These are phyloP conservation scores for Daboia siamensis DNA, from an alignment of 2,113 vertebrate genomes.

Conservation along the genomic window DNA sequence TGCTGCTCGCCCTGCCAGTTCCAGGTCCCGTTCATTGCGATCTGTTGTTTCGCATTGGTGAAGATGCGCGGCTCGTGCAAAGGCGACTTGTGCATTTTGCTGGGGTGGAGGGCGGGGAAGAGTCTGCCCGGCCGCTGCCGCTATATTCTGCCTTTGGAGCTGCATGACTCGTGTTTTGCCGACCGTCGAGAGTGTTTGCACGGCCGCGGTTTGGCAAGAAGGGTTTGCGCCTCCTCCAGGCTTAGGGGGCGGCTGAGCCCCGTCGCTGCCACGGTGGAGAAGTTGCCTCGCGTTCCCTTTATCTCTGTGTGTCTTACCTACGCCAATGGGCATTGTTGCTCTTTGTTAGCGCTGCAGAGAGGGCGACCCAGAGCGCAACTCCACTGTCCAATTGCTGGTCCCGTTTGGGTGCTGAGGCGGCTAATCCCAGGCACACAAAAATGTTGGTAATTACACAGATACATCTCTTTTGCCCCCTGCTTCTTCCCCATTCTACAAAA, in stretches of 20 bases:
- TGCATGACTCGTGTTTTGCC: not conserved
- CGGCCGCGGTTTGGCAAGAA: not conserved
- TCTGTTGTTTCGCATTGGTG: not conserved
- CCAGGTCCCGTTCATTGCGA: not conserved
- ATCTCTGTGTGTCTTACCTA: not conserved
- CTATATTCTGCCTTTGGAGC: not conserved
- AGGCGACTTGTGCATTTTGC: not conserved
- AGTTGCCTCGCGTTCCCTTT: too few relatives aligned
- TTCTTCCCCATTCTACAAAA: not conserved
- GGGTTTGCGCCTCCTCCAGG: not conserved
- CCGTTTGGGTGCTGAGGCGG: not conserved
- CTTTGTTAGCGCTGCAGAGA: not conserved
- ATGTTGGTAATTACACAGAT: not conserved
- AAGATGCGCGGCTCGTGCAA: not conserved
- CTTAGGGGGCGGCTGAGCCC: not conserved
- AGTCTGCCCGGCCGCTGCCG: not conserved
- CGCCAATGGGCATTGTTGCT: not conserved
- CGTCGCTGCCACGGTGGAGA: not conserved
- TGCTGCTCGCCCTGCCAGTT: not conserved
- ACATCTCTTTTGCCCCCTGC: not conserved
- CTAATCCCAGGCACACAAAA: not conserved
- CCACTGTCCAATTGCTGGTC: not conserved
- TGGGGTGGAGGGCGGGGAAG: not conserved
- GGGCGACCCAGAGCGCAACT: not conserved
- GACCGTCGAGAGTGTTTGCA: not conserved